Conservation (phyloP, 2,888 invertebrate genomes). For the Lamellibrachia satsuma region DNA sequence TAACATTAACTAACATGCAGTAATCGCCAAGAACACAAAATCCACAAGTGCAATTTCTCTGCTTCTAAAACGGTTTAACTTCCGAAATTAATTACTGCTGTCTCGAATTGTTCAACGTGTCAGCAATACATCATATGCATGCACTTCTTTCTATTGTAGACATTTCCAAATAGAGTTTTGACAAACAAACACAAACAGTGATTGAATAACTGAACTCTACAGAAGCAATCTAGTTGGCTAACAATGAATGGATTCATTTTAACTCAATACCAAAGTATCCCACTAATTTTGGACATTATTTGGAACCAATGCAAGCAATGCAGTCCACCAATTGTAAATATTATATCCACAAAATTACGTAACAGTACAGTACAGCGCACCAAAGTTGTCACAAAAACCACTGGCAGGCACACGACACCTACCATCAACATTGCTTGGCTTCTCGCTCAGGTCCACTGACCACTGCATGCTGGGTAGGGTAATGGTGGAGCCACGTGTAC, state of each 20-base stretch:
- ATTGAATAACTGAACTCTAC: too few relatives aligned
- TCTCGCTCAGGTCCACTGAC: conserved; percentile 47
- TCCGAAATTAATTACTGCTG: too few relatives aligned
- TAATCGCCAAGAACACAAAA: too few relatives aligned
- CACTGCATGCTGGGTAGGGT: conserved; percentile 54
- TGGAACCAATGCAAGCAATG: neutral
- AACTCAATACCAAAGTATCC: neutral
- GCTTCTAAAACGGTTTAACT: too few relatives aligned
- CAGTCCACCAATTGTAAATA: neutral
- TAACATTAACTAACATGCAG: too few relatives aligned
- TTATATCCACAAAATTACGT: neutral
- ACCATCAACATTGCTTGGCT: conserved; percentile 56
- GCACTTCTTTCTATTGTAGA: neutral
- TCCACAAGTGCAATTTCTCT: too few relatives aligned
- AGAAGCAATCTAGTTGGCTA: too few relatives aligned
- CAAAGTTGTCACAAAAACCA: neutral
- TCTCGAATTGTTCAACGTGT: too few relatives aligned
- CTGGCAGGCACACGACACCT: conserved; percentile 22
- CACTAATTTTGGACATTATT: neutral
- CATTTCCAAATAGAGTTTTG: too few relatives aligned
- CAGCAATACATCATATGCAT: neutral
- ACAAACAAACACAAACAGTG: too few relatives aligned
- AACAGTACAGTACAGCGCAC: neutral
- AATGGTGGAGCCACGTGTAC: conserved; percentile 74
- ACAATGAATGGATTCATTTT: neutral